phyloP scores from a whole-genome alignment of 1,140 invertebrate genomes.

The Drosophila takahashii region DNA sequence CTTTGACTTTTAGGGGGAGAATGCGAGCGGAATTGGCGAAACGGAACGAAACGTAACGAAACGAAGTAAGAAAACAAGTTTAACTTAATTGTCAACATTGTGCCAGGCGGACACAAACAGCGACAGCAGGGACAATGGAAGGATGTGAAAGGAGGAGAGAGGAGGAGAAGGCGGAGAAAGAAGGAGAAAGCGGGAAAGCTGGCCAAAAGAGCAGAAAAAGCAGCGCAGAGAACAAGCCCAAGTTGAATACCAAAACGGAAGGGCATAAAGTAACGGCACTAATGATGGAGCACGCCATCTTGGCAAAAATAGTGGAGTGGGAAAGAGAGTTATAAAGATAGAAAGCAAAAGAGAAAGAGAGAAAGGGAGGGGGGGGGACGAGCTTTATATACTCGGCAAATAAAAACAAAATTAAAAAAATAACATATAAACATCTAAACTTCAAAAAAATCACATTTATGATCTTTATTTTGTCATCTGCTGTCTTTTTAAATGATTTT shows the following conservation, averaged over 20 bases:
- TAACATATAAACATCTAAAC: no score
- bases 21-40: slow-evolving; percentile 47
- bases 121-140: slow-evolving; percentile 24
- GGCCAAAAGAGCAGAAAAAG: slow-evolving; percentile 41
- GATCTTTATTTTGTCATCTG: no score
- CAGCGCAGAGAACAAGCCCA: slow-evolving; percentile 20
- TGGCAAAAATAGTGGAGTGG: not conserved
- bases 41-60: slow-evolving; percentile 58
- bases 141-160: slow-evolving; percentile 7
- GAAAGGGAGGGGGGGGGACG: not conserved
- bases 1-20: slow-evolving; percentile 67
- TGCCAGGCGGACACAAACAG: slow-evolving; percentile 54
- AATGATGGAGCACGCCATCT: slow-evolving; percentile 72
- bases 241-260: slow-evolving; percentile 64
- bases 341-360: no score
- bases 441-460: no score
- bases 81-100: slow-evolving; percentile 82
- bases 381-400: not conserved
- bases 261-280: slow-evolving; percentile 75
- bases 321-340: not conserved
- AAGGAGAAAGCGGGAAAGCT: not conserved
- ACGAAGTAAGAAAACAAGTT: slow-evolving; percentile 80
- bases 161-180: not conserved
- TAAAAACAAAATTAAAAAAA: no score
- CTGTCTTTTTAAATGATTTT: no score